A percentile compares a stretch with the other conserved stretches of the same genome.
Conservation (phyloP, 2,113 vertebrate species). For the Larimichthys polyactis region DNA sequence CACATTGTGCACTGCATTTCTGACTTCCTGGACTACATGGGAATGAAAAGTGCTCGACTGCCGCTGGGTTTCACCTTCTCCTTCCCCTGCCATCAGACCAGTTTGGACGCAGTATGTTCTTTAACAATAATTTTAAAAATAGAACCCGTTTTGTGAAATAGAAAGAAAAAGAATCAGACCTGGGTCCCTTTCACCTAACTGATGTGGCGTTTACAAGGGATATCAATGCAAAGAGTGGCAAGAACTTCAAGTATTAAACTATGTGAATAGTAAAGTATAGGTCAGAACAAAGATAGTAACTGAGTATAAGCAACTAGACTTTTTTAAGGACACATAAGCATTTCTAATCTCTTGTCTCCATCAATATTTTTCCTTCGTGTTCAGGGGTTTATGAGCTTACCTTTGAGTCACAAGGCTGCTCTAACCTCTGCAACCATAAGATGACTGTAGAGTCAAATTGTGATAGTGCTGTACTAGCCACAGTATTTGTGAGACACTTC, state of each 20-base stretch:
- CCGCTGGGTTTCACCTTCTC: slow-evolving; percentile 98
- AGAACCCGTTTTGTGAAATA: not conserved
- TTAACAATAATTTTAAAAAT: not conserved
- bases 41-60: slow-evolving; percentile 95
- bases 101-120: slow-evolving; percentile 91
- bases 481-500: not conserved
- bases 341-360: not conserved
- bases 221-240: not conserved
- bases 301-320: not conserved
- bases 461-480: not conserved
- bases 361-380: not conserved
- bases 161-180: not conserved
- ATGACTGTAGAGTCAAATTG: not conserved
- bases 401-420: not conserved
- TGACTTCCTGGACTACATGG: slow-evolving; percentile 99
- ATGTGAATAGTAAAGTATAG: not conserved
- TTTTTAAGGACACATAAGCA: not conserved
- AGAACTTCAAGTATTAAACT: not conserved
- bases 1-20: slow-evolving; percentile 99
- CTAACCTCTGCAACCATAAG: not conserved
- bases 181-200: not conserved
- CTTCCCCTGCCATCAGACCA: slow-evolving; percentile 96
- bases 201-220: not conserved
- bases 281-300: not conserved
- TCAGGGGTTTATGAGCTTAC: not conserved